Evolutionary conservation across 1,140 invertebrate genomes (phyloP).

Genomic region (Odontomachus brunneus): DNA sequence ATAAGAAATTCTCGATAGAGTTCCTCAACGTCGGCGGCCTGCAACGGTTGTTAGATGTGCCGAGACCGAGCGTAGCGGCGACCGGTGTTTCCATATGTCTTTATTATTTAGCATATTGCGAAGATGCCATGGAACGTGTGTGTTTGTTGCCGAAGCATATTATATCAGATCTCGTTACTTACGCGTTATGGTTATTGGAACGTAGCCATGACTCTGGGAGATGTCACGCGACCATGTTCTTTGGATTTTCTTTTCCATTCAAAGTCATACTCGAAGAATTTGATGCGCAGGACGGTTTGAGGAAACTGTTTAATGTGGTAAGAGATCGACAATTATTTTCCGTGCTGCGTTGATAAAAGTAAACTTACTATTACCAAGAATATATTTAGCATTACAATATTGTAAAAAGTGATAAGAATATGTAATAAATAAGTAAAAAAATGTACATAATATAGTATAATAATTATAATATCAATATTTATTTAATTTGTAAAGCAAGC

Average conservation of each 20-base stretch:
- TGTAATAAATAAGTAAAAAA: too few relatives aligned
- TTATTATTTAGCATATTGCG: conserved; percentile 98
- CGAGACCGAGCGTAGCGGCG: conserved; percentile 96
- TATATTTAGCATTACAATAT: too few relatives aligned
- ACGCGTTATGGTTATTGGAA: conserved; percentile 97
- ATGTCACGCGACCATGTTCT: conserved; percentile 99
- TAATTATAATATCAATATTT: too few relatives aligned
- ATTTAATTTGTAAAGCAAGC: background rate
- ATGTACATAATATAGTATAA: too few relatives aligned
- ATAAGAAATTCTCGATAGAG: conserved; percentile 99
- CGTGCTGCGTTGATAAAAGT: background rate
- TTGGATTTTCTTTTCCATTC: conserved; percentile 96
- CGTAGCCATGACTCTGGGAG: conserved; percentile 98
- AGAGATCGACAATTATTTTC: conserved; percentile 66
- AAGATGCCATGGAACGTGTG: conserved; percentile 98
- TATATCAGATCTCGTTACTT: conserved; percentile 92
- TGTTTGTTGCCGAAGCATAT: conserved; percentile 93
- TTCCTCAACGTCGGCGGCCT: conserved; percentile 95
- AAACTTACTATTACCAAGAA: too few relatives aligned
- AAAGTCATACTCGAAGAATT: conserved; percentile 96
- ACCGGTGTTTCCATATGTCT: conserved; percentile 98
- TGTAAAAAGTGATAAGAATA: too few relatives aligned
- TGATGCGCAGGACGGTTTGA: conserved; percentile 95
- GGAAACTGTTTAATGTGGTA: conserved; percentile 97
- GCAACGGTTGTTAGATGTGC: conserved; percentile 94